A percentile compares a stretch with the other conserved stretches of the same genome.
Evolutionary conservation across 2,888 invertebrate species (phyloP).

Genomic region (Tetropium fuscum): DNA sequence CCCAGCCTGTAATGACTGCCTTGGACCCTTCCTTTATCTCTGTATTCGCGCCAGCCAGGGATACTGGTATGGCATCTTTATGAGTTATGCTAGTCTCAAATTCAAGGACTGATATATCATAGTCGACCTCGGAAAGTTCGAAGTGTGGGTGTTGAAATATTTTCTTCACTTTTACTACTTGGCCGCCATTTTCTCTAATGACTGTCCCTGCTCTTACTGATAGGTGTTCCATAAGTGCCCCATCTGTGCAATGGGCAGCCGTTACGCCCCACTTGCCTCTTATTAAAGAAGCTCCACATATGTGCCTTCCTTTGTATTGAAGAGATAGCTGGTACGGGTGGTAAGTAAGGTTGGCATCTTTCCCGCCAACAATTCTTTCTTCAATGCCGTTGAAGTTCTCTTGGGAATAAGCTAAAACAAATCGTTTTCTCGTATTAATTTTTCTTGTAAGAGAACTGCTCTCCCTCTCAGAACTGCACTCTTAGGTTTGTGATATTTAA

Average conservation of each 20-base stretch:
- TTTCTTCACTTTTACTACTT: conserved; percentile 19
- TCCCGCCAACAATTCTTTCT: conserved; percentile 42
- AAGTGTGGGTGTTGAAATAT: conserved; percentile 12
- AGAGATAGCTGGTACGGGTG: conserved; percentile 43
- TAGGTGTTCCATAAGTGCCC: conserved; percentile 54
- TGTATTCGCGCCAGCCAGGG: neutral
- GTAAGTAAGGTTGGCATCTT: conserved; percentile 34
- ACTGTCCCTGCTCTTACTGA: conserved; percentile 22
- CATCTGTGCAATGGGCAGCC: conserved; percentile 19
- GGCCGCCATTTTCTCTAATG: conserved; percentile 3
- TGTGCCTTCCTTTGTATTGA: conserved; percentile 15
- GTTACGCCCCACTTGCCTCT: conserved; percentile 5
- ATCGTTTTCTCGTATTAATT: too few species aligned
- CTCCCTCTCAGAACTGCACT: too few species aligned
- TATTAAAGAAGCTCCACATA: conserved; percentile 45
- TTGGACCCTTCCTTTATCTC: neutral
- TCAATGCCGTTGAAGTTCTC: too few species aligned
- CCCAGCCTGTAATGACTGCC: conserved; percentile 19
- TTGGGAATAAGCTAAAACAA: too few species aligned
- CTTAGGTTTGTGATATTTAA: too few species aligned
- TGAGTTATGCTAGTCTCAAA: too few species aligned
- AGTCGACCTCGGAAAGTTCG: conserved; percentile 7
- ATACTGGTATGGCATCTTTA: conserved; percentile 7
- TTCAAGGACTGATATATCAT: conserved; percentile 24
- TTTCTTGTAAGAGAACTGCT: too few species aligned